phyloP scores from a whole-genome alignment of 2,888 invertebrate species.

The Dasypolia templi region DNA sequence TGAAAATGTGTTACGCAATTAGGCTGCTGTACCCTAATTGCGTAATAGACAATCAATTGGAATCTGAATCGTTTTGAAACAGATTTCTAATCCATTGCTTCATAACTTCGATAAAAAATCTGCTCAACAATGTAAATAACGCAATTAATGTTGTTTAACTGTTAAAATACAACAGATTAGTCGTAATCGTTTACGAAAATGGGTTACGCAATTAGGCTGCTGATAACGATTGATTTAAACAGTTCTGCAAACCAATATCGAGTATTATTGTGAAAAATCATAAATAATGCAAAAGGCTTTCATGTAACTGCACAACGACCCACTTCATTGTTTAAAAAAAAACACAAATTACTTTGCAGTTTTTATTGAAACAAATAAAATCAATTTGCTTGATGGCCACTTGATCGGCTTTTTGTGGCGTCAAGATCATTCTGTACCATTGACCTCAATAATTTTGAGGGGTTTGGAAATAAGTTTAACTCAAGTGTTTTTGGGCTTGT shows the following conservation, averaged over 20 bases:
- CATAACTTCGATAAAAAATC: too few relatives aligned
- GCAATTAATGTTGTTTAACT: too few relatives aligned
- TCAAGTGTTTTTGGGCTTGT: neutral
- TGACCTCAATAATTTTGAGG: conserved; percentile 36
- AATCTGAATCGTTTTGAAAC: too few relatives aligned
- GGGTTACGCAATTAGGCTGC: too few relatives aligned
- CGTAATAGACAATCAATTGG: too few relatives aligned
- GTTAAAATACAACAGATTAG: too few relatives aligned
- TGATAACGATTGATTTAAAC: conserved; percentile 6
- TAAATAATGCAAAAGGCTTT: conserved; percentile 19
- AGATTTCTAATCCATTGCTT: too few relatives aligned
- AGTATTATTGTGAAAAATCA: neutral
- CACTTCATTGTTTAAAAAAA: conserved; percentile 22
- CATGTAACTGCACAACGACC: neutral
- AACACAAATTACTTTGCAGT: neutral
- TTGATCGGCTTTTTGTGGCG: conserved; percentile 14
- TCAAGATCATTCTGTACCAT: conserved; percentile 13
- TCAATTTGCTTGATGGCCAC: conserved; percentile 38
- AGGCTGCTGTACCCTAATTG: too few relatives aligned
- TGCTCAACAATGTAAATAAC: too few relatives aligned
- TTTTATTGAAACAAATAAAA: conserved; percentile 35
- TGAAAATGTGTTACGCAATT: too few relatives aligned
- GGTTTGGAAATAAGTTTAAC: conserved; percentile 1
- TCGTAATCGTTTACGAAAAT: too few relatives aligned
- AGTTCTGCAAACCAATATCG: conserved; percentile 14